Percentiles rank a stretch among this genome's conserved stretches.
Evolutionary conservation across 2,797 vertebrate genomes (phyloP).

Genomic region (Gymnodraco acuticeps): DNA sequence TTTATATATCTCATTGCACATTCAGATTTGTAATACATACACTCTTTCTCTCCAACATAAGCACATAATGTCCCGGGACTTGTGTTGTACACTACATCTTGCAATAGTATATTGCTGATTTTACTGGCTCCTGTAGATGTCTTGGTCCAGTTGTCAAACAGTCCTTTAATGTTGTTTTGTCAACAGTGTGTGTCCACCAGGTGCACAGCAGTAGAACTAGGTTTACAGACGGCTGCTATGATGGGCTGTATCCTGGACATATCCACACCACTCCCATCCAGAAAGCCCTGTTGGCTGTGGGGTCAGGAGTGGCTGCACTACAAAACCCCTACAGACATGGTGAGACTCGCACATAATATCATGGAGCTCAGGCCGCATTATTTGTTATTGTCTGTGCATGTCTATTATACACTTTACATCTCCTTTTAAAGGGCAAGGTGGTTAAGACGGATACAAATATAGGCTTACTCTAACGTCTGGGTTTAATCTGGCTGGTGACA

Average conservation of each 20-base stretch:
- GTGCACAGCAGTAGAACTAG: constrained; percentile 43
- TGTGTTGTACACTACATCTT: neutral
- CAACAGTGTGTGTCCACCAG: constrained; percentile 50
- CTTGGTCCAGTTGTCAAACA: neutral
- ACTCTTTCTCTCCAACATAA: neutral
- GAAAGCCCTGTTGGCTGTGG: constrained; percentile 90
- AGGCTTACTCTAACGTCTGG: neutral
- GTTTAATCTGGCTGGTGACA: neutral
- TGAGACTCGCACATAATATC: constrained; percentile 68
- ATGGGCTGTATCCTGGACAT: constrained; percentile 89
- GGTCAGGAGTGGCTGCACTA: constrained; percentile 90
- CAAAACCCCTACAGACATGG: constrained; percentile 96
- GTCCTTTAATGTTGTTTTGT: constrained; percentile 5
- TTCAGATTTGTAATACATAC: neutral
- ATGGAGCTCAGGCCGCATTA: neutral
- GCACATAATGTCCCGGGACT: neutral
- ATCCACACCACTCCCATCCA: constrained; percentile 90
- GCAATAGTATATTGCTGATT: neutral
- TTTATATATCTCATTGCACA: neutral
- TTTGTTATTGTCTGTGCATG: neutral
- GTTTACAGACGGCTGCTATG: constrained; percentile 44
- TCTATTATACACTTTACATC: neutral
- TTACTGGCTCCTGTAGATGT: neutral
- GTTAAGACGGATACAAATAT: too few species aligned
- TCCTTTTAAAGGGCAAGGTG: neutral